Percentiles rank a stretch among this genome's conserved stretches.
These are phyloP conservation scores for Dryobota labecula DNA, from an alignment of 2,888 invertebrate genomes.

Conservation along the genomic window DNA sequence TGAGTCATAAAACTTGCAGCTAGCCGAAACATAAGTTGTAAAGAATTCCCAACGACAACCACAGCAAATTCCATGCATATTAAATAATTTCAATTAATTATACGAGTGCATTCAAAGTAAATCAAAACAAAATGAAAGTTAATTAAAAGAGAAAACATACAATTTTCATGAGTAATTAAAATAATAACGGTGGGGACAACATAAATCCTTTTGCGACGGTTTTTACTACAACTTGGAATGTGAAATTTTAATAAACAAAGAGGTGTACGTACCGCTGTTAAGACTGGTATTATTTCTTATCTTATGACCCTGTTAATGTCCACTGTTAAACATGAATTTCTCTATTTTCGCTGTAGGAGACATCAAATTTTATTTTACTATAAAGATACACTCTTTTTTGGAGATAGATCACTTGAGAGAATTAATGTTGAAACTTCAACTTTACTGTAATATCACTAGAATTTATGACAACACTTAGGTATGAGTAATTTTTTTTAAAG, in stretches of 20 bases:
- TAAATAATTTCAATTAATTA: slow-evolving; percentile 31
- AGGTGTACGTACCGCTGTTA: background rate
- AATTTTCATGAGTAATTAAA: slow-evolving; percentile 42
- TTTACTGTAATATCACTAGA: no score
- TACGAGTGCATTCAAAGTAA: slow-evolving; percentile 14
- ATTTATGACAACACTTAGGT: no score
- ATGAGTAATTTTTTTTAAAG: background rate
- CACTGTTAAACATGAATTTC: slow-evolving; percentile 4
- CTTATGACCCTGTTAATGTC: background rate
- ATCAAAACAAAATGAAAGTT: slow-evolving; percentile 31
- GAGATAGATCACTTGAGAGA: no score
- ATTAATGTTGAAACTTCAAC: background rate
- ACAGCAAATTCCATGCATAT: slow-evolving; percentile 6
- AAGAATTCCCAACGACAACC: background rate
- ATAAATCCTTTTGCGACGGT: slow-evolving; percentile 7
- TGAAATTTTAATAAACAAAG: slow-evolving; percentile 35
- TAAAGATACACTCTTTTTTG: background rate
- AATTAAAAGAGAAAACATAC: slow-evolving; percentile 26
- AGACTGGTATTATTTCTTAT: slow-evolving; percentile 10
- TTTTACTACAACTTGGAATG: background rate
- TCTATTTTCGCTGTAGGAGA: no score
- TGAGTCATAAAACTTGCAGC: slow-evolving; percentile 1
- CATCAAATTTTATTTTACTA: background rate
- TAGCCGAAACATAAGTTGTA: background rate
- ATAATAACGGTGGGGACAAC: slow-evolving; percentile 12